These are phyloP conservation scores for Falco rusticolus DNA, from an alignment of 2,797 vertebrate species.

Conservation along the genomic window DNA sequence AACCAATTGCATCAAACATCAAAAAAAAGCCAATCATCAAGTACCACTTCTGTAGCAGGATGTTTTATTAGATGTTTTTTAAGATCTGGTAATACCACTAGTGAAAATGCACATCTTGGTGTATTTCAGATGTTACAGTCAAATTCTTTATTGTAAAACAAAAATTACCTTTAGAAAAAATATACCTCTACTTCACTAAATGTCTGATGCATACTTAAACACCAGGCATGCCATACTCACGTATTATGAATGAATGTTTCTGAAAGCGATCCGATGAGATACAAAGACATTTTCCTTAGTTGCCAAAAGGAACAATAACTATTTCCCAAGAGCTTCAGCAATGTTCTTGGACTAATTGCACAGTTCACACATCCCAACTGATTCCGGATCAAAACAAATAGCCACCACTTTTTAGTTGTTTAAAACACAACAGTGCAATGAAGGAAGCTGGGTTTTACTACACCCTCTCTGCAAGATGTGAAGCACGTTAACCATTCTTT, in stretches of 20 bases:
- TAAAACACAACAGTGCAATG: fast-evolving
- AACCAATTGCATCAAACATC: background rate
- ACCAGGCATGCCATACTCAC: background rate
- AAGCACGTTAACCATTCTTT: fast-evolving
- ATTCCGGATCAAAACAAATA: background rate
- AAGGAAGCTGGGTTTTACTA: background rate
- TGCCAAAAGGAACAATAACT: background rate
- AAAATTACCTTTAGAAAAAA: background rate
- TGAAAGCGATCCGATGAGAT: background rate
- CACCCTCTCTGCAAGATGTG: background rate
- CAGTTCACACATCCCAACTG: background rate
- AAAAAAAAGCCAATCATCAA: background rate
- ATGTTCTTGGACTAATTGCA: background rate
- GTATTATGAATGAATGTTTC: background rate
- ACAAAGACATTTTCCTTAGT: background rate
- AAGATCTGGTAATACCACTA: background rate
- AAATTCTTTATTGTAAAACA: background rate
- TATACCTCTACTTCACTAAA: background rate
- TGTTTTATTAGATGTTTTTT: background rate
- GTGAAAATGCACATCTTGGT: background rate
- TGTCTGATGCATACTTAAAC: background rate
- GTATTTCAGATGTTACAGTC: background rate
- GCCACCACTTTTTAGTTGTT: background rate
- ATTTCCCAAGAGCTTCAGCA: background rate
- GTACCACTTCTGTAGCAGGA: background rate